Evolutionary conservation across 2,113 vertebrate genomes (phyloP).

Genomic region (Lethenteron camtschaticum): DNA sequence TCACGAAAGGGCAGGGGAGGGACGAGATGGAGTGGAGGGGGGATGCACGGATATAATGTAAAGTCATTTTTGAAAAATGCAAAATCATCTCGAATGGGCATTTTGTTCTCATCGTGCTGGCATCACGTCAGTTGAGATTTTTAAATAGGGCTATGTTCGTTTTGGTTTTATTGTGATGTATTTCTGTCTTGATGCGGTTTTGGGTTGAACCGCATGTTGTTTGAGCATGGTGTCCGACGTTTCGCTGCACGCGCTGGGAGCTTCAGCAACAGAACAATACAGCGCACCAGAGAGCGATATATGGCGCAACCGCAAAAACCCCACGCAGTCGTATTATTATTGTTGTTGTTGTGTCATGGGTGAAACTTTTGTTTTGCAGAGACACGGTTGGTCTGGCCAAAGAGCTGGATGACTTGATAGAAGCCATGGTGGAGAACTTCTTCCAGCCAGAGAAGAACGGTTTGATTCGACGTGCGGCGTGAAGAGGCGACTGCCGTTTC

Average conservation of each 20-base stretch:
- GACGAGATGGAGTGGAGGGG: too few species aligned
- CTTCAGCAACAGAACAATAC: background rate
- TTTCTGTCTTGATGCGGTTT: background rate
- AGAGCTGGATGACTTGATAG: constrained; percentile 50
- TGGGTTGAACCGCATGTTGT: background rate
- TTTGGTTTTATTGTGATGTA: too few species aligned
- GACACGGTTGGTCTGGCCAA: constrained; percentile 46
- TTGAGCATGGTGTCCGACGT: background rate
- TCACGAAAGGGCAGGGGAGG: too few species aligned
- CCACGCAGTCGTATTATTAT: background rate
- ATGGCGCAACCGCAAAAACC: background rate
- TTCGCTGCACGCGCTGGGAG: background rate
- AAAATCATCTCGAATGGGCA: too few species aligned
- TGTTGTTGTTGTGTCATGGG: background rate
- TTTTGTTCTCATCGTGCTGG: too few species aligned
- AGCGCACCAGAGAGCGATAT: background rate
- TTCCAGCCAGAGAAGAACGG: constrained; percentile 74
- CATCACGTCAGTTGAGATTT: too few species aligned
- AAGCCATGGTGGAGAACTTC: constrained; percentile 59
- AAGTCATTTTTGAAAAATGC: too few species aligned
- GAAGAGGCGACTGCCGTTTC: background rate
- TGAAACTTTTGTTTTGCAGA: constrained; percentile 22
- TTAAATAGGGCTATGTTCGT: too few species aligned
- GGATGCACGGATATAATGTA: too few species aligned
- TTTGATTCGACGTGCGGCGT: constrained; percentile 18